phyloP scores from a whole-genome alignment of 2,113 vertebrate genomes.

The Gymnobelideus leadbeateri region DNA sequence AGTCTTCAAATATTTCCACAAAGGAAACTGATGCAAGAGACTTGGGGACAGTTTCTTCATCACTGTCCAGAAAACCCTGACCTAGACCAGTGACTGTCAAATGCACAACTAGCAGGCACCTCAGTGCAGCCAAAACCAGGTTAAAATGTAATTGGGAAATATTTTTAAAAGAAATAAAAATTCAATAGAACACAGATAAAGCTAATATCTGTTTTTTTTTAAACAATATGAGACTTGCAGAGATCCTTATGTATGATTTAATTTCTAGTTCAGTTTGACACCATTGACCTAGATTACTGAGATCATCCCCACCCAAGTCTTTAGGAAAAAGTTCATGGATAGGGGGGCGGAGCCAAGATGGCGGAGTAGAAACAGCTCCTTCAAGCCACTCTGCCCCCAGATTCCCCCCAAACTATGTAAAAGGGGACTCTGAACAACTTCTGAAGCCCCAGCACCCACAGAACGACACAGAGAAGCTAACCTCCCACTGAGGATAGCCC shows the following conservation, averaged over 20 bases:
- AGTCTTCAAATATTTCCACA: neutral
- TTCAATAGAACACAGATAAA: neutral
- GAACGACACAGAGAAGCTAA: too few species aligned
- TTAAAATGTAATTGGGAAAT: neutral
- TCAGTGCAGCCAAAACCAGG: neutral
- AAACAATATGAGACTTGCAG: neutral
- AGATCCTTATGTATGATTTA: neutral
- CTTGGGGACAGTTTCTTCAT: neutral
- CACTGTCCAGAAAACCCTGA: neutral
- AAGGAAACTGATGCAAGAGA: neutral
- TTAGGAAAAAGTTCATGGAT: neutral
- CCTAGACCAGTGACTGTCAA: neutral
- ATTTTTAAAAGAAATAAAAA: neutral
- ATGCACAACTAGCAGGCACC: neutral
- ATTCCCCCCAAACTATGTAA: too few species aligned
- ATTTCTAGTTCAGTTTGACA: neutral
- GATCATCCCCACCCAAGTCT: neutral
- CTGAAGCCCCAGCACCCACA: too few species aligned
- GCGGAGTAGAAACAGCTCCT: too few species aligned
- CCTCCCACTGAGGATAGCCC: too few species aligned
- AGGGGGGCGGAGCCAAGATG: too few species aligned
- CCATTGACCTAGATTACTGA: neutral
- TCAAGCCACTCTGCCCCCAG: too few species aligned
- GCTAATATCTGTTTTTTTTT: neutral
- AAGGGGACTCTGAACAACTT: too few species aligned